Percentiles rank a stretch among this genome's conserved stretches.
Conservation (phyloP, 1,140 invertebrate genomes). For the Aethina tumida region DNA sequence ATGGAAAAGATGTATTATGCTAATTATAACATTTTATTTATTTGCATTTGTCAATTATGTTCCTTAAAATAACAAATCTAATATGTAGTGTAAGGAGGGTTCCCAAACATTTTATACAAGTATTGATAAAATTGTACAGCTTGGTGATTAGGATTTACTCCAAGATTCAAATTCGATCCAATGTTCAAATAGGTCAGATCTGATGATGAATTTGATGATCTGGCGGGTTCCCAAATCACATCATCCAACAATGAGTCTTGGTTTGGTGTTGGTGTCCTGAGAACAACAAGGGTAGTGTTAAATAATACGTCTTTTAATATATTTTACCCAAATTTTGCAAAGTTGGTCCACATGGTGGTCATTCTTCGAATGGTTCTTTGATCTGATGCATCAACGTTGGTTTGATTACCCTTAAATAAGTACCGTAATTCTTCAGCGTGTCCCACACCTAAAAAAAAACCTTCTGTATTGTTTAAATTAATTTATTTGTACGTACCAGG, state of each 20-base stretch:
- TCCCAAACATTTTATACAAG: conserved; percentile 8
- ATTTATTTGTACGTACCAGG: conserved; percentile 2
- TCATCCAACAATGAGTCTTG: conserved; percentile 10
- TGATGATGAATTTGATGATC: conserved; percentile 6
- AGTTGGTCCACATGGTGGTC: conserved; percentile 23
- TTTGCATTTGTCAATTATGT: too few relatives aligned
- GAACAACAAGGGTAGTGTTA: conserved; percentile 1
- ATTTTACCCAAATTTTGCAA: conserved; percentile 21
- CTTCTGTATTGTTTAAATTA: not conserved
- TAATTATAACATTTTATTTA: too few relatives aligned
- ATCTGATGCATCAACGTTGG: conserved; percentile 12
- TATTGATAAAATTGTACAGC: conserved; percentile 7
- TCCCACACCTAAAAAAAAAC: conserved; percentile 15
- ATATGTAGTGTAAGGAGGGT: conserved; percentile 6
- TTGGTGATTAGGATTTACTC: conserved; percentile 7
- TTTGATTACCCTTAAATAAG: conserved; percentile 14
- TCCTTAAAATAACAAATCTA: too few relatives aligned
- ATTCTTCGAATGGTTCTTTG: conserved; percentile 9
- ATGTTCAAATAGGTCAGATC: conserved; percentile 2
- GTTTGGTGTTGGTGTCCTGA: conserved; percentile 15
- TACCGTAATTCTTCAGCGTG: conserved; percentile 25
- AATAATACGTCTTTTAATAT: not conserved
- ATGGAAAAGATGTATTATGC: too few relatives aligned
- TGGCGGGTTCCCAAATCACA: conserved; percentile 8
- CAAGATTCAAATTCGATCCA: conserved; percentile 3